Base-by-base conservation (phyloP, 2,113 vertebrate species). In the Rhinolophus sinicus region DNA sequence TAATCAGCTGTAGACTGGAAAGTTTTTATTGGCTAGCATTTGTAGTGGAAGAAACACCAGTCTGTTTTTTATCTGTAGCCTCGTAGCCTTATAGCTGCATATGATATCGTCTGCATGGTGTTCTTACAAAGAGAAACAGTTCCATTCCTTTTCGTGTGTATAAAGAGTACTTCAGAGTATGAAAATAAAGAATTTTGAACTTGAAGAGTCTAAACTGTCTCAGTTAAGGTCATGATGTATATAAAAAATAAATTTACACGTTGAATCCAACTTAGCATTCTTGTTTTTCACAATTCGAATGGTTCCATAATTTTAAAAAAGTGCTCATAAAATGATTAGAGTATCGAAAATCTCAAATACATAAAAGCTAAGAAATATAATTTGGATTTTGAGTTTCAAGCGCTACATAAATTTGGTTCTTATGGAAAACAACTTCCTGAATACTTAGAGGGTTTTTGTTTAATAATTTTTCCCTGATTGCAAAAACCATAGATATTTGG, bases 251-350 rank as follows among this genome's bases (percentile, higher is more conserved):
- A 84, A 64, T 50, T 24, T 80, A 38, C 13, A 24, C 8, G 1
- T 92, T 95, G 56, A 65, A 93, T 26, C 10, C 28, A 60, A 44
- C 64, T 76, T 65, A 75, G 18, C 60, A 64, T 94, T 94, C 52
- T 90, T 90, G 26, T 81, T 97, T 93, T 93, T 91, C 22, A 96
- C 16, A 64, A 86, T 94, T 95, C 83, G 44, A 96, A 70, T 95
- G 26, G 33, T 76, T 94, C 95, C 35, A 54, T 88, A 84, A 90
- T 62, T 95, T 93, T 35, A 72, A 24, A 95, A n/a, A 56, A 82
- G 38, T 90, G 75, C 76, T 75, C 11, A 65, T 84, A 75, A 88
- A 88, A 93, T 88, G 21, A 91, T 75, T 67, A 33, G 35, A 80
- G 3, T 82, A 47, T 30, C 95, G 56, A 88, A 94, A 92, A 38